Conservation (phyloP, 1,140 invertebrate species). For the Musca vetustissima region DNA sequence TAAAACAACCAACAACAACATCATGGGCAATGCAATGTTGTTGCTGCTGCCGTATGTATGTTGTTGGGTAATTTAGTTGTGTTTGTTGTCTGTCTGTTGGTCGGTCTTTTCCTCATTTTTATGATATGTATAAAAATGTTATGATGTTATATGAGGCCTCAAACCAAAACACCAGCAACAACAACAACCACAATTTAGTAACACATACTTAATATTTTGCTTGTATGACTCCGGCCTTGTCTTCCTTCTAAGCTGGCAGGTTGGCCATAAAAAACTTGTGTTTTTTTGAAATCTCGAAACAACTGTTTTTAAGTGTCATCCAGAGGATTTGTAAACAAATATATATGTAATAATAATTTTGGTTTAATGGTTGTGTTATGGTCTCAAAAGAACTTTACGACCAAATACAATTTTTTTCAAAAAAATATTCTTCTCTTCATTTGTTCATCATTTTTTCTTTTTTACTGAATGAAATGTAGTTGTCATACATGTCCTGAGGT, state of each 20-base stretch:
- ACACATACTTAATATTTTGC: constrained; percentile 18
- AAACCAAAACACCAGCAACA: neutral
- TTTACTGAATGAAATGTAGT: too few relatives aligned
- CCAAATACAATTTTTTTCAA: too few relatives aligned
- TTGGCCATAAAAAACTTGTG: too few relatives aligned
- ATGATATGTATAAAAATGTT: neutral
- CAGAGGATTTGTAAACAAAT: constrained; percentile 17
- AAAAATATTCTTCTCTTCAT: too few relatives aligned
- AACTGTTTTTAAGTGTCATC: constrained; percentile 2
- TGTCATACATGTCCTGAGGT: too few relatives aligned
- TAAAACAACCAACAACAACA: too few relatives aligned
- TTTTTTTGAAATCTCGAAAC: neutral
- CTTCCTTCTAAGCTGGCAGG: too few relatives aligned
- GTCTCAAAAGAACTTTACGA: neutral
- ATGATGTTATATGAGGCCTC: neutral
- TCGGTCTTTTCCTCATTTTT: neutral
- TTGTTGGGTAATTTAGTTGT: neutral
- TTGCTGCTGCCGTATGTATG: constrained; percentile 1
- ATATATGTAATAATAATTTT: constrained; percentile 10
- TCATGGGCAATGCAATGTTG: constrained; percentile 4
- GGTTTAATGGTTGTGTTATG: too few relatives aligned
- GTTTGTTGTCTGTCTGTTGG: neutral
- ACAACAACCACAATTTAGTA: constrained; percentile 13
- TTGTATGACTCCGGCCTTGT: too few relatives aligned
- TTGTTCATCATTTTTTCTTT: too few relatives aligned